phyloP scores from a whole-genome alignment of 1,140 invertebrate genomes.

The Cyphomyrmex costatus region DNA sequence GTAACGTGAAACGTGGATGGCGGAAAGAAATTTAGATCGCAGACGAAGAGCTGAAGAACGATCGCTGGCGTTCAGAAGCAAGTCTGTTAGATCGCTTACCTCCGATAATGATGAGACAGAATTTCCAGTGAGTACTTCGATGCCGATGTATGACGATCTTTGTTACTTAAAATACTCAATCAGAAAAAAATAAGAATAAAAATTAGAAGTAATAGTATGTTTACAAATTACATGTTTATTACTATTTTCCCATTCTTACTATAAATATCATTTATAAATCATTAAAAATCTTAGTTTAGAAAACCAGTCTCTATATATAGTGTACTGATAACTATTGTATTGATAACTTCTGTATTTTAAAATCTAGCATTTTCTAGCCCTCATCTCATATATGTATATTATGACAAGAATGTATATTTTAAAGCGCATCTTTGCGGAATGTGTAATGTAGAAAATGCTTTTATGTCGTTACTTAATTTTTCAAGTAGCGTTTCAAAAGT shows the following conservation, averaged over 20 bases:
- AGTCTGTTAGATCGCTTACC: constrained; percentile 25
- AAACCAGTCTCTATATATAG: too few relatives aligned
- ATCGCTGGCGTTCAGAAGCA: constrained; percentile 13
- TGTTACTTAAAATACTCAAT: neutral
- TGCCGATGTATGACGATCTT: neutral
- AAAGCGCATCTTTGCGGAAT: neutral
- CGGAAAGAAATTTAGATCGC: constrained; percentile 51
- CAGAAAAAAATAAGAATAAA: neutral
- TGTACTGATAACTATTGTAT: neutral
- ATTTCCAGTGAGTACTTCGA: constrained; percentile 1
- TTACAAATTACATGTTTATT: neutral
- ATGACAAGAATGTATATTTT: too few relatives aligned
- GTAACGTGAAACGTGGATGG: constrained; percentile 37
- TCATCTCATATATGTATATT: too few relatives aligned
- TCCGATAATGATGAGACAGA: constrained; percentile 35
- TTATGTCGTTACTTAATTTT: neutral
- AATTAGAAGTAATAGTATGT: neutral
- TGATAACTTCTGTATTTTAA: neutral
- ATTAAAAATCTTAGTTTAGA: neutral
- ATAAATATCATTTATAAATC: neutral
- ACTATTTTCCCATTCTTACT: neutral
- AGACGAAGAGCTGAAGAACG: constrained; percentile 17
- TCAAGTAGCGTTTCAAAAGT: neutral
- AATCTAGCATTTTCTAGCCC: neutral
- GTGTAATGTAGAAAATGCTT: neutral